Base-by-base conservation (phyloP, 2,113 vertebrate species). In the Vulpes vulpes region DNA sequence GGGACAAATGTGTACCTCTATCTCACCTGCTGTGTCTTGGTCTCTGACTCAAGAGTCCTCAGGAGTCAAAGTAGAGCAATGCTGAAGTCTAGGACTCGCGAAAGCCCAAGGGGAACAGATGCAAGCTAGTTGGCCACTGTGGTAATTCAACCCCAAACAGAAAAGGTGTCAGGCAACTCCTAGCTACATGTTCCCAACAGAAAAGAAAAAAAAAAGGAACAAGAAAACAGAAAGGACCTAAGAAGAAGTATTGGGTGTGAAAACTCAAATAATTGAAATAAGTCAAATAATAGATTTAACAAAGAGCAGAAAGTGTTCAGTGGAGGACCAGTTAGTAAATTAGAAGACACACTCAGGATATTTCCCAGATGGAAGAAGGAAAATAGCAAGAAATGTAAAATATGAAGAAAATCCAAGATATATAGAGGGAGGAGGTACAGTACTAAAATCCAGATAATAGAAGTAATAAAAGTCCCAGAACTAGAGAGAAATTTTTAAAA, bases 121-220 rank as follows among this genome's bases (percentile, higher is more conserved):
- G 23, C 19, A 0, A 8, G 2, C 27, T 65, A 1, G 5, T 60
- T 79, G 53, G 76, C 9, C 35, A 38, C 38, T 8, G 2, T 1
- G 73, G 62, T 9, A 22, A 73, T 27, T 81, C 5, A 69, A 43
- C 19, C 27, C 11, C 14, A 65, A 19, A 43, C 3, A 49, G 57
- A 69, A 64, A 38, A n/a, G 51, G 14, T 12, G 22, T 23, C 27
- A 35, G 20, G 17, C 11, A 59, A 59, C 23, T 11, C 19, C 12
- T n/a, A 38, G 35, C 19, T 57, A 30, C 2, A 7, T 3, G 8
- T 49, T 49, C 55, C 16, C 62, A 60, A 60, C 35, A 20, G 15
- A 2, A 25, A 43, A 38, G n/a, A 23, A 88, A 74, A 76, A 74
- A 25, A 88, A 76, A 89, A 59, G 12, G 19, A 76, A 67, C 8